Conservation (phyloP, 2,888 invertebrate species). For the Neoascia interrupta region DNA sequence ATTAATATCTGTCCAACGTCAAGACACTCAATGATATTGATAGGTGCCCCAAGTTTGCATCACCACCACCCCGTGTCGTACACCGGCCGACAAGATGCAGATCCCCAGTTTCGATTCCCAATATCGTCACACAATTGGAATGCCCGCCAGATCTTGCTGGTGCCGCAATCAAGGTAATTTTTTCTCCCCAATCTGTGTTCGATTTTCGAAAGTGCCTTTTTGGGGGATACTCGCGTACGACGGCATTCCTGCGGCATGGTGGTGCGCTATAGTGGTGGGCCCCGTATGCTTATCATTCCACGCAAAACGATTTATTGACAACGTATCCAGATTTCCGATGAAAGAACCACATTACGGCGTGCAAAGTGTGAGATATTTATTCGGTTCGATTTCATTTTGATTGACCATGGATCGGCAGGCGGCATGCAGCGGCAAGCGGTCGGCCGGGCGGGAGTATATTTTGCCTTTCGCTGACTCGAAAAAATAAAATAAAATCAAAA, state of each 20-base stretch:
- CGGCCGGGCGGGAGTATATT: no score
- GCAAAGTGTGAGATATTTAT: slow-evolving; percentile 68
- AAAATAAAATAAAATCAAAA: slow-evolving; percentile 8
- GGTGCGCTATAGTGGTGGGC: slow-evolving; percentile 17
- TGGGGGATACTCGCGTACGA: background rate
- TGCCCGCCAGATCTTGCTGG: slow-evolving; percentile 41
- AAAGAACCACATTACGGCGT: slow-evolving; percentile 25
- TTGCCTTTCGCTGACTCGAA: slow-evolving; percentile 21
- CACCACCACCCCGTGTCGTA: background rate
- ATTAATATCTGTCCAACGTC: slow-evolving; percentile 67
- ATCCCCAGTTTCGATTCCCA: slow-evolving; percentile 40
- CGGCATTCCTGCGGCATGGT: slow-evolving; percentile 38
- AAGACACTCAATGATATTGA: slow-evolving; percentile 42
- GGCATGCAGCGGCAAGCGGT: background rate
- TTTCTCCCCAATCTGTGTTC: slow-evolving; percentile 42
- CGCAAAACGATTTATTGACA: slow-evolving; percentile 65
- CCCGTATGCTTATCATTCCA: slow-evolving; percentile 46
- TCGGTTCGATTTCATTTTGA: slow-evolving; percentile 66
- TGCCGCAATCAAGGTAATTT: slow-evolving; percentile 48
- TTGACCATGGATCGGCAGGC: slow-evolving; percentile 47
- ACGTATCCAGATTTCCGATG: slow-evolving; percentile 54
- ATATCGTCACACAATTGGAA: slow-evolving; percentile 63
- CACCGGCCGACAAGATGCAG: background rate
- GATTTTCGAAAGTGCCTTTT: slow-evolving; percentile 60
- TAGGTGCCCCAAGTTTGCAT: slow-evolving; percentile 35